Percentiles rank a stretch among this genome's conserved stretches.
These are phyloP conservation scores for Channa argus DNA, from an alignment of 2,113 vertebrate species.

Conservation along the genomic window DNA sequence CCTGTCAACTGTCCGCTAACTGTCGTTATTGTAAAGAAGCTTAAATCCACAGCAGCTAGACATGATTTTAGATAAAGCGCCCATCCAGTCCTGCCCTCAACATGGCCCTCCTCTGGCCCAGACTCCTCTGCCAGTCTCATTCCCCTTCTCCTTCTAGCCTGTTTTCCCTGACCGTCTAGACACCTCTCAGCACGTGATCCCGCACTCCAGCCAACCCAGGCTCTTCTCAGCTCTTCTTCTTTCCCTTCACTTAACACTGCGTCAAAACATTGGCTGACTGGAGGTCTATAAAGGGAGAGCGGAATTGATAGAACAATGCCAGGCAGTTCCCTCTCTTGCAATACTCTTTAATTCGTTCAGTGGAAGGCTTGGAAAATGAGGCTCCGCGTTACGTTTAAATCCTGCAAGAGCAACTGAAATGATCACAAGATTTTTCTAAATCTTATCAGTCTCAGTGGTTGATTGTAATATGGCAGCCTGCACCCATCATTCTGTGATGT, in stretches of 20 bases:
- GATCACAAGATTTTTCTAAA: slow-evolving; percentile 48
- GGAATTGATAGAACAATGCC: slow-evolving; percentile 49
- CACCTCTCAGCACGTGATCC: slow-evolving; percentile 62
- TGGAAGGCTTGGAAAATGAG: slow-evolving; percentile 27
- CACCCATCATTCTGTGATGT: slow-evolving; percentile 56
- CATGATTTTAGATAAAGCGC: slow-evolving; percentile 73
- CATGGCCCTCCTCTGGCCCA: slow-evolving; percentile 67
- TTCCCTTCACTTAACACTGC: slow-evolving; percentile 48
- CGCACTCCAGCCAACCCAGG: slow-evolving; percentile 55
- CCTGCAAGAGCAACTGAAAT: slow-evolving; percentile 29
- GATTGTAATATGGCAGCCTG: slow-evolving; percentile 44
- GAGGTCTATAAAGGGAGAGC: slow-evolving; percentile 27
- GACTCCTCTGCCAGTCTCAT: slow-evolving; percentile 63
- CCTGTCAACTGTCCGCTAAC: slow-evolving; percentile 75
- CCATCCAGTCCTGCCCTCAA: slow-evolving; percentile 72
- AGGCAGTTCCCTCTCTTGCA: slow-evolving; percentile 21
- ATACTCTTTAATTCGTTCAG: slow-evolving; percentile 35
- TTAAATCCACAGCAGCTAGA: slow-evolving; percentile 58
- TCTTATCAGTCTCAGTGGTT: slow-evolving; percentile 48
- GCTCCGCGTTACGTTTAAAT: slow-evolving; percentile 40
- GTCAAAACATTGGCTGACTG: slow-evolving; percentile 50
- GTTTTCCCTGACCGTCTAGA: slow-evolving; percentile 68
- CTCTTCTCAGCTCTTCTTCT: slow-evolving; percentile 42
- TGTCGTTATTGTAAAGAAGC: slow-evolving; percentile 61
- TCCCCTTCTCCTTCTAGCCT: slow-evolving; percentile 60